phyloP scores from a whole-genome alignment of 1,140 invertebrate species.

The Brachionus asplanchnoidis region DNA sequence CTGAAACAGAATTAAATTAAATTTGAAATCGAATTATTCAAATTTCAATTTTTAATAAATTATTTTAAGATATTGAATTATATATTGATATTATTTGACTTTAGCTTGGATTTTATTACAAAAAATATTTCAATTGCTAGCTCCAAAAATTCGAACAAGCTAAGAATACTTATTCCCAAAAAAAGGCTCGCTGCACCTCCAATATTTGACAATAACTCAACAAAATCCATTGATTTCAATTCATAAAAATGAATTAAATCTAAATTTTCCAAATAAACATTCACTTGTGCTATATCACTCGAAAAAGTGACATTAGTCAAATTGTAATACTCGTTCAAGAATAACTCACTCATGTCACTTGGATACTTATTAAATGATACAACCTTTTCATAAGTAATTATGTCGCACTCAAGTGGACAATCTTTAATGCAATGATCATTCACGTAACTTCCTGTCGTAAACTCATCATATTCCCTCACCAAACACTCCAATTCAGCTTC shows the following conservation, averaged over 20 bases:
- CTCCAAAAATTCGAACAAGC: slow-evolving; percentile 2
- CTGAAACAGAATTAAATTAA: too few species aligned
- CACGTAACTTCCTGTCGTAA: background rate
- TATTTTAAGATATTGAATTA: too few species aligned
- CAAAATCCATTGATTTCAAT: background rate
- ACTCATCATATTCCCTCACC: background rate
- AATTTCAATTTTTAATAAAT: too few species aligned
- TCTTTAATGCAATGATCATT: background rate
- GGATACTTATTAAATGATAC: background rate
- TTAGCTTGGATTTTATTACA: too few species aligned
- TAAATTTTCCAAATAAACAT: background rate
- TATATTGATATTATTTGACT: too few species aligned
- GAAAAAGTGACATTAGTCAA: background rate
- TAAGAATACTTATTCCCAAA: background rate
- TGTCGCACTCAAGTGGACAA: slow-evolving; percentile 20
- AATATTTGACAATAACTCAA: background rate
- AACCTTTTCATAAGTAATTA: background rate
- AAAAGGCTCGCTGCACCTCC: background rate
- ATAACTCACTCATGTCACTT: background rate
- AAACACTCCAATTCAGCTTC: background rate
- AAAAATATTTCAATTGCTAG: background rate
- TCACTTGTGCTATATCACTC: background rate
- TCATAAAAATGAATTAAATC: background rate
- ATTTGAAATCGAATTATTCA: too few species aligned
- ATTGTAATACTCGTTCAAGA: background rate